phyloP scores from a whole-genome alignment of 2,888 invertebrate genomes.

The Coleophora deauratella region DNA sequence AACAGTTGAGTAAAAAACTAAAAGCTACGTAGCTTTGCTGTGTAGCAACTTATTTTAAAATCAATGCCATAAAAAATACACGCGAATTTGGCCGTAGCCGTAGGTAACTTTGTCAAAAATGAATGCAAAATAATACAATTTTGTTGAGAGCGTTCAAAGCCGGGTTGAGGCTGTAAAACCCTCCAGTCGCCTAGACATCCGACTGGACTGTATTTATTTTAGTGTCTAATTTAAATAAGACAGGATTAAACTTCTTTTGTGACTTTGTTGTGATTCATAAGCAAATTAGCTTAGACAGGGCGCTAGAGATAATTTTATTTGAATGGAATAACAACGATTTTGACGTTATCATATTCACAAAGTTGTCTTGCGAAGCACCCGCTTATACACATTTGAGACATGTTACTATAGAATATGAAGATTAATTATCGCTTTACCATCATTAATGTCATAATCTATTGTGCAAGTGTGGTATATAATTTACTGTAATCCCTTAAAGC shows the following conservation, averaged over 20 bases:
- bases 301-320: too few relatives aligned
- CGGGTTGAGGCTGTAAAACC: slow-evolving; percentile 51
- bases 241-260: slow-evolving; percentile 60
- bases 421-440: slow-evolving; percentile 27
- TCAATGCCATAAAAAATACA: slow-evolving; percentile 24
- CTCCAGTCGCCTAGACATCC: slow-evolving; percentile 37
- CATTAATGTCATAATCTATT: slow-evolving; percentile 36
- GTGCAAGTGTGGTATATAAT: slow-evolving; percentile 32
- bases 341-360: slow-evolving; percentile 27
- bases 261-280: slow-evolving; percentile 55
- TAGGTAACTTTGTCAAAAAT: slow-evolving; percentile 62
- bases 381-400: not conserved
- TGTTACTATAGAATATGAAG: slow-evolving; percentile 25
- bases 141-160: slow-evolving; percentile 51
- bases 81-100: slow-evolving; percentile 27
- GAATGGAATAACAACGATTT: too few relatives aligned
- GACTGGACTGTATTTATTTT: slow-evolving; percentile 59
- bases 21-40: slow-evolving; percentile 14
- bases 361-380: too few relatives aligned
- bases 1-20: slow-evolving; percentile 7
- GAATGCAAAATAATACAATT: slow-evolving; percentile 73
- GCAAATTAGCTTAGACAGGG: slow-evolving; percentile 54
- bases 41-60: slow-evolving; percentile 21
- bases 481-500: slow-evolving; percentile 52
- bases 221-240: slow-evolving; percentile 69